Percentiles rank a stretch among this genome's conserved stretches.
phyloP scores from a whole-genome alignment of 35 echinoderm and acorn worm species.

The Patiria miniata region DNA sequence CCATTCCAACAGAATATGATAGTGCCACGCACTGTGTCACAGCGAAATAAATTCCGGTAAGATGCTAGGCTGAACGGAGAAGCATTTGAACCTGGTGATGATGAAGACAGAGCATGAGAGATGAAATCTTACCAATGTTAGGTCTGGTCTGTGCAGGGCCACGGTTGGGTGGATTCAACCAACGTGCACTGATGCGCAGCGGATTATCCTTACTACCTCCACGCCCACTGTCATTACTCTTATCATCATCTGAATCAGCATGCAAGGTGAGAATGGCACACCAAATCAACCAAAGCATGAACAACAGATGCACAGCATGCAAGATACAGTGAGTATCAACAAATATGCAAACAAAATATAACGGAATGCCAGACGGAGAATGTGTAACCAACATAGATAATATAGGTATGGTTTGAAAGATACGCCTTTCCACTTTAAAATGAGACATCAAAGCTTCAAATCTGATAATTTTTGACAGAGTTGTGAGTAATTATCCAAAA shows the following conservation, averaged over 20 bases:
- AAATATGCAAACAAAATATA: not conserved
- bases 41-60: too few species aligned
- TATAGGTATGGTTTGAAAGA: too few species aligned
- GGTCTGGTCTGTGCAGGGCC: not conserved
- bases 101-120: too few species aligned
- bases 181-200: slow-evolving; percentile 7
- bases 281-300: slow-evolving; percentile 16
- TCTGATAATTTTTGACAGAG: too few species aligned
- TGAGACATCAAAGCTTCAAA: too few species aligned
- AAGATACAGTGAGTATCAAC: not conserved
- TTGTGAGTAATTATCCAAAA: too few species aligned
- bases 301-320: not conserved
- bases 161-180: slow-evolving; percentile 21
- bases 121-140: not conserved
- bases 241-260: slow-evolving; percentile 20
- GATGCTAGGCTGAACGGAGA: too few species aligned
- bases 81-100: too few species aligned
- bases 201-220: slow-evolving; percentile 3
- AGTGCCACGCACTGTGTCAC: too few species aligned
- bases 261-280: slow-evolving; percentile 7
- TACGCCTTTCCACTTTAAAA: too few species aligned
- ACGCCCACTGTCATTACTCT: slow-evolving; percentile 3
- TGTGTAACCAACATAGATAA: too few species aligned
- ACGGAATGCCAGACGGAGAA: not conserved
- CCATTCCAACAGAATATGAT: too few species aligned